Base-by-base conservation (phyloP, 2,797 vertebrate species). In the Peromyscus melanophrys region DNA sequence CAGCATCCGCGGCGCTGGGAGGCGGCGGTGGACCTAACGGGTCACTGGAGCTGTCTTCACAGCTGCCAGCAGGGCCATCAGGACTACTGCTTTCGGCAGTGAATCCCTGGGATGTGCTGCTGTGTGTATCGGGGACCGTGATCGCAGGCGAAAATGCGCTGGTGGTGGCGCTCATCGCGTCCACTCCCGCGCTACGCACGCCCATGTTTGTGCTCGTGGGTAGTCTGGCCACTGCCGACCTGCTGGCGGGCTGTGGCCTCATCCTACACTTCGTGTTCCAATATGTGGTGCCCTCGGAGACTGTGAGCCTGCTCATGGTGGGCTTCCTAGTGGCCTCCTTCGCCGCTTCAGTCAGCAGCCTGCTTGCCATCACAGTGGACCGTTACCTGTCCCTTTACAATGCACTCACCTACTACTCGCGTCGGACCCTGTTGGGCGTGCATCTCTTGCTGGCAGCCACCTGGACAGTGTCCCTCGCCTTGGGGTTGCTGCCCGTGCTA, bases 241-340 rank as follows among this genome's bases (percentile, higher is more conserved):
- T 99, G 67, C 99, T 99, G 97, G 99, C 99, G 0, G 99, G 99
- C 37, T 99, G 99, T 95, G 99, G 99, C 97, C 99, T 99, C 97
- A 99, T 99, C 97, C 99, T 99, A 73, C 99, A 99, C 99, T 99
- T 99, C 96, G 99, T 99, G 55, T 99, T 99, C 98, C 99, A 99
- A 98, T 99, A 99, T 81, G 98, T 99, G 97, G 99, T 99, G 98
- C 99, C 99, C 93, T 99, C 99, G 0, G 99, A 99, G 98, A 99
- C 99, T 0, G 99, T 99, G 98, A 99, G 99, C 98, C 99, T 99
- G 69, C 99, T 99, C 89, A 99, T 99, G 0, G 99, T 99, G 40
- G 99, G 99, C 82, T 99, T 99, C 98, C 98, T 99, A 34, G 99
- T 99, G 94, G 99, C 99, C 78, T 99, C 99, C n/a, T 99, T 99